These are phyloP conservation scores for Emmelina monodactyla DNA, from an alignment of 2,888 invertebrate genomes.

Conservation along the genomic window DNA sequence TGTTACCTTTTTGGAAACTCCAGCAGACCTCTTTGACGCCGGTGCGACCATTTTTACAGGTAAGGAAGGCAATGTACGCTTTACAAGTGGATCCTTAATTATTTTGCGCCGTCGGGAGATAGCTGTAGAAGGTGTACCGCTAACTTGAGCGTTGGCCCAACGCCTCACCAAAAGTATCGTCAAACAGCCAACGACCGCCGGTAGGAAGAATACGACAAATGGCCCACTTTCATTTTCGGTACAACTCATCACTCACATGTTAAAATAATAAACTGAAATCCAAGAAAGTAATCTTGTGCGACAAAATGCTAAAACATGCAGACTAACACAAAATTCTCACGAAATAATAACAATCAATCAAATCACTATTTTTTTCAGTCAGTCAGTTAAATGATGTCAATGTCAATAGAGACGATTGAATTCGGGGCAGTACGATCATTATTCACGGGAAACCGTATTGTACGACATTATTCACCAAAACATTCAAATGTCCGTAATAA, in stretches of 20 bases:
- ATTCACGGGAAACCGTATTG: no score
- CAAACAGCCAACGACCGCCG: constrained; percentile 60
- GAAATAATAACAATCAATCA: no score
- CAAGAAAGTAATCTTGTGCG: no score
- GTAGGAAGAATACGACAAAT: constrained; percentile 64
- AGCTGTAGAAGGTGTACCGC: constrained; percentile 50
- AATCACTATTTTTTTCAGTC: no score
- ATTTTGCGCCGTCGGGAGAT: constrained; percentile 59
- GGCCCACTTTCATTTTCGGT: constrained; percentile 65
- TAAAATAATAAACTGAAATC: no score
- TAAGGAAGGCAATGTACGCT: constrained; percentile 49
- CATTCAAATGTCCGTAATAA: no score
- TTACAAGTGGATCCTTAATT: constrained; percentile 54
- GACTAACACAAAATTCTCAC: no score
- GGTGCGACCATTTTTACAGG: constrained; percentile 54
- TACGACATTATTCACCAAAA: no score
- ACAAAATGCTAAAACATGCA: no score
- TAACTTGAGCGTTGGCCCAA: constrained; percentile 56
- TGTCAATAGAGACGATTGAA: no score
- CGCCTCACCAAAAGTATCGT: constrained; percentile 58
- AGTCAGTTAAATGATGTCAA: no score
- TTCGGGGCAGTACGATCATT: no score
- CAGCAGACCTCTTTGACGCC: constrained; percentile 43
- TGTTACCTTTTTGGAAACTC: constrained; percentile 43
- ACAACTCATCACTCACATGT: constrained; percentile 67